Base-by-base conservation (phyloP, 2,113 vertebrate genomes). In the Esox niger region DNA sequence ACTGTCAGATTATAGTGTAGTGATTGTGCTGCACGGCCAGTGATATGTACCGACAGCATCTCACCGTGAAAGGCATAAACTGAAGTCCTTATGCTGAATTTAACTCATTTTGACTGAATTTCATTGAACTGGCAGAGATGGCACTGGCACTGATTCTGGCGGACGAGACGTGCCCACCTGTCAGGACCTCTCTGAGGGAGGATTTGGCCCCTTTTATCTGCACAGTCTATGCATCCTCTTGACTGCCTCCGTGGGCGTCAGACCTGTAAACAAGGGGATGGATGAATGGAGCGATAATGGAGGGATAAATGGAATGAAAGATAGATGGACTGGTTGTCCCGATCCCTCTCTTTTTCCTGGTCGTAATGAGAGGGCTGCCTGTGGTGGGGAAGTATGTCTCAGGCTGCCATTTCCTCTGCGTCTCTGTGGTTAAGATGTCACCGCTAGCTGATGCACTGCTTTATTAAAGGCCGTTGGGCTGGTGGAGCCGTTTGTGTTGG, bases 311-410 rank as follows among this genome's bases (percentile, higher is more conserved):
- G 38, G 31, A 31, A 63, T 43, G 30, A 54, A 11, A 4, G 58
- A 43, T 31, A 6, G 65, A 33, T 49, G 43, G 60, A 59, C 54
- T 92, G 92, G 90, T 87, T 91, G 91, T 88, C 88, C 85, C 89
- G 90, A 91, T 91, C 89, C 88, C 83, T 77, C 74, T 86, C 65
- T 86, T 89, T 87, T 89, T 86, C 86, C 87, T 92, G 91, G 78
- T 92, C 89, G 87, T 91, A 92, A 92, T 92, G 88, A 86, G 74
- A 91, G 88, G 69, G 83, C 89, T 87, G 73, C 76, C 88, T 52
- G n/a, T 52, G 89, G 89, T 69, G 1, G 91, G 88, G 83, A 89
- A 83, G 79, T 80, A 87, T 80, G 84, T 88, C 69, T 76, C 75
- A 80, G 66, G 66, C 67, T 81, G 88, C 66, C 63, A 78, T 79